phyloP scores from a whole-genome alignment of 2,888 invertebrate genomes.

The Neocrepidodera transversa region DNA sequence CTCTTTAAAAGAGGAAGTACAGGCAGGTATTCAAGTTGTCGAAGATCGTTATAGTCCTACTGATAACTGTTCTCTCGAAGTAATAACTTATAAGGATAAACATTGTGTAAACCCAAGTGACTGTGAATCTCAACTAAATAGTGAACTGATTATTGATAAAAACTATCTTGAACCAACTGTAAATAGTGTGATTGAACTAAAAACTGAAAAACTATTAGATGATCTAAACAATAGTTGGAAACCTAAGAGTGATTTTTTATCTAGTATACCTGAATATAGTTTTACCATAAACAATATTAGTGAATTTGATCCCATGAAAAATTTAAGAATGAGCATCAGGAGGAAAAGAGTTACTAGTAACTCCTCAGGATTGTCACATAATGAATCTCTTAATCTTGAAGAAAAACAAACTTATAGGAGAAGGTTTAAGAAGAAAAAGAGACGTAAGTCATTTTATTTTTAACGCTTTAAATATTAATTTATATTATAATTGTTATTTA shows the following conservation, averaged over 20 bases:
- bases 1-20: constrained; percentile 52
- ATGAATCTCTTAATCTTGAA: constrained; percentile 51
- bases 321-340: constrained; percentile 58
- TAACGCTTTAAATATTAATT: too few relatives aligned
- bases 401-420: constrained; percentile 51
- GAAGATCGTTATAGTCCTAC: constrained; percentile 37
- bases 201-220: constrained; percentile 38
- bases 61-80: constrained; percentile 41
- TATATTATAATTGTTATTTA: too few relatives aligned
- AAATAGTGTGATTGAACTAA: constrained; percentile 36
- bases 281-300: constrained; percentile 48
- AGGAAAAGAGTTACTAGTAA: constrained; percentile 58
- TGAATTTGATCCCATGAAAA: constrained; percentile 56
- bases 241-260: constrained; percentile 46
- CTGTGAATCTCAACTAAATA: constrained; percentile 47
- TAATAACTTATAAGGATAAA: constrained; percentile 35
- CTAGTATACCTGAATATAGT: constrained; percentile 43
- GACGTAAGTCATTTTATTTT: too few relatives aligned
- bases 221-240: constrained; percentile 39
- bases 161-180: constrained; percentile 29
- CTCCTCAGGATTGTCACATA: constrained; percentile 58
- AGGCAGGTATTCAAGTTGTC: constrained; percentile 44
- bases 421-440: constrained; percentile 53
- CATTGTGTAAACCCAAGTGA: constrained; percentile 43
- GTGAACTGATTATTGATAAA: constrained; percentile 33